Evolutionary conservation across 2,888 invertebrate species (phyloP).

Genomic region (Punctoribates punctum): DNA sequence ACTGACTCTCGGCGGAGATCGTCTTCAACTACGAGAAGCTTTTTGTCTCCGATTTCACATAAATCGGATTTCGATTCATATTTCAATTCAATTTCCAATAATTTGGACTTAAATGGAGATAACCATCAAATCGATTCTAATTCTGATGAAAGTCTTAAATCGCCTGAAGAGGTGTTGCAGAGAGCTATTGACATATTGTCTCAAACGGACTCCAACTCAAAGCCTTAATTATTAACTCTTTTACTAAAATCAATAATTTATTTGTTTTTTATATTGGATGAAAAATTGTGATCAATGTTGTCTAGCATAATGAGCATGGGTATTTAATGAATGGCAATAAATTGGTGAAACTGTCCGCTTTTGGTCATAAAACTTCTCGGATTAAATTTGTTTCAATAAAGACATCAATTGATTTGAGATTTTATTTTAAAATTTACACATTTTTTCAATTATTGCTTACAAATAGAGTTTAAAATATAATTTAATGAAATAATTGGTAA

Average conservation of each 20-base stretch:
- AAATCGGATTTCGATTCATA: slow-evolving; percentile 24
- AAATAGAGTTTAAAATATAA: slow-evolving; percentile 1
- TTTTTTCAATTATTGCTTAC: not conserved
- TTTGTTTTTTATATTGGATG: not conserved
- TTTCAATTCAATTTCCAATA: slow-evolving; percentile 13
- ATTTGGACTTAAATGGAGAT: not conserved
- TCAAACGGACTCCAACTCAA: not conserved
- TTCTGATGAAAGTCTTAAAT: not conserved
- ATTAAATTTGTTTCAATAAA: not conserved
- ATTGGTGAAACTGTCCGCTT: too few species aligned
- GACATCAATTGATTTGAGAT: not conserved
- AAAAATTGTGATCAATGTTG: too few species aligned
- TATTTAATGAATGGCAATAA: too few species aligned
- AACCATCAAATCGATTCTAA: not conserved
- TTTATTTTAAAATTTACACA: too few species aligned
- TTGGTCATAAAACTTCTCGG: not conserved
- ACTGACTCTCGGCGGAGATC: not conserved
- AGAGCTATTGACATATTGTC: slow-evolving; percentile 30
- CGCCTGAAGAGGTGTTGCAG: slow-evolving; percentile 6
- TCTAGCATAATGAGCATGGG: too few species aligned
- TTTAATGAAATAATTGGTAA: not conserved
- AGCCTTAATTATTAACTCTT: not conserved
- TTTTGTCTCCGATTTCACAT: not conserved
- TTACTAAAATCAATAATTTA: not conserved
- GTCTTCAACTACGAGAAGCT: slow-evolving; percentile 15